Conservation (phyloP, 2,888 invertebrate genomes). For the Tiphia femorata region DNA sequence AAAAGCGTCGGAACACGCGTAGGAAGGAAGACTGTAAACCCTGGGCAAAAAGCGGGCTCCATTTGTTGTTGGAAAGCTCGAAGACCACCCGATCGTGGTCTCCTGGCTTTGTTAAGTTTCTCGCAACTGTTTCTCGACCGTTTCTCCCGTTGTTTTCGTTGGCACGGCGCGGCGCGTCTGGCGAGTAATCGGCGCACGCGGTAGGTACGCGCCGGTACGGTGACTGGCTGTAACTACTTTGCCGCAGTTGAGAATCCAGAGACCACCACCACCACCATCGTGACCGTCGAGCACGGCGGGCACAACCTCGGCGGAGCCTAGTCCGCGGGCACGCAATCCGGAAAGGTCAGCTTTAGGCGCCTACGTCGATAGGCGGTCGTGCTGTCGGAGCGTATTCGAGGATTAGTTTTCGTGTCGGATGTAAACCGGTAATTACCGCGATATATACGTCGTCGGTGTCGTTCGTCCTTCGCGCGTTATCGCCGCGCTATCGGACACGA, state of each 20-base stretch:
- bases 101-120: slow-evolving; percentile 15
- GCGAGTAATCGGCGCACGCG: too few relatives aligned
- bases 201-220: slow-evolving; percentile 1
- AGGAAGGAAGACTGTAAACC: too few relatives aligned
- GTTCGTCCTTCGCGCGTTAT: neutral
- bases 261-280: too few relatives aligned
- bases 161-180: slow-evolving; percentile 15
- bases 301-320: too few relatives aligned
- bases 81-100: neutral
- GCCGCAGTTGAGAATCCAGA: too few relatives aligned
- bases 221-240: neutral
- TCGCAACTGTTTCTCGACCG: too few relatives aligned
- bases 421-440: too few relatives aligned
- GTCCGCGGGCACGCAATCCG: slow-evolving; percentile 31
- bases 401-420: too few relatives aligned
- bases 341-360: slow-evolving; percentile 31
- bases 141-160: slow-evolving; percentile 37
- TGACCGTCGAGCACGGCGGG: too few relatives aligned
- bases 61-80: slow-evolving; percentile 33
- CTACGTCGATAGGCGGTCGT: slow-evolving; percentile 2
- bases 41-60: slow-evolving; percentile 32
- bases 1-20: too few relatives aligned
- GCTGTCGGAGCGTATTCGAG: too few relatives aligned
- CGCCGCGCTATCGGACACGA: neutral
- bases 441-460: too few relatives aligned